A percentile compares a stretch with the other conserved stretches of the same genome.
phyloP scores from a whole-genome alignment of 1,140 invertebrate species.

The Ostrea denselamellosa region DNA sequence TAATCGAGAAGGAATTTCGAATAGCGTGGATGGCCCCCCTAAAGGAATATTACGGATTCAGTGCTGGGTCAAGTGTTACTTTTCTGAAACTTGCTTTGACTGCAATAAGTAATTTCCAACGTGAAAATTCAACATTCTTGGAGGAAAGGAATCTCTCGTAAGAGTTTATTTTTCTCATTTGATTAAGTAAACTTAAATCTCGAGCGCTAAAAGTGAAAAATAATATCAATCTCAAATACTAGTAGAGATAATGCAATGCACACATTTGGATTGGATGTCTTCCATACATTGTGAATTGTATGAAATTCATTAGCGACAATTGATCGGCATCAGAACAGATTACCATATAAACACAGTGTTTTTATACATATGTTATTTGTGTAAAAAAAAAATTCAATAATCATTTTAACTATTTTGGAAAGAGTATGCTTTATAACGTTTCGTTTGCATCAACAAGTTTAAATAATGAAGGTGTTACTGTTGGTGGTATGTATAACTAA shows the following conservation, averaged over 20 bases:
- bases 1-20: slow-evolving; percentile 51
- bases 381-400: no score
- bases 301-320: not conserved
- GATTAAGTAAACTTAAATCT: not conserved
- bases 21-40: slow-evolving; percentile 67
- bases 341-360: no score
- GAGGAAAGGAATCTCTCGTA: not conserved
- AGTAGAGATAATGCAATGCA: not conserved
- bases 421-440: no score
- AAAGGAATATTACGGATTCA: slow-evolving; percentile 59
- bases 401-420: no score
- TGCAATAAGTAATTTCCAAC: not conserved
- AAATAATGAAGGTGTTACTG: no score
- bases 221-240: not conserved
- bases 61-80: slow-evolving; percentile 62
- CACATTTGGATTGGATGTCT: not conserved
- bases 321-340: not conserved
- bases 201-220: not conserved
- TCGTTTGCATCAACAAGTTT: no score
- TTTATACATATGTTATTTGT: no score
- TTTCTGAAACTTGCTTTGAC: slow-evolving; percentile 59
- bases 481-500: no score
- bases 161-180: not conserved
- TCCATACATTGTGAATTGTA: not conserved
- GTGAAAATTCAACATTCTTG: not conserved